These are phyloP conservation scores for Threskiornis aethiopicus DNA, from an alignment of 2,797 vertebrate species.

Conservation along the genomic window DNA sequence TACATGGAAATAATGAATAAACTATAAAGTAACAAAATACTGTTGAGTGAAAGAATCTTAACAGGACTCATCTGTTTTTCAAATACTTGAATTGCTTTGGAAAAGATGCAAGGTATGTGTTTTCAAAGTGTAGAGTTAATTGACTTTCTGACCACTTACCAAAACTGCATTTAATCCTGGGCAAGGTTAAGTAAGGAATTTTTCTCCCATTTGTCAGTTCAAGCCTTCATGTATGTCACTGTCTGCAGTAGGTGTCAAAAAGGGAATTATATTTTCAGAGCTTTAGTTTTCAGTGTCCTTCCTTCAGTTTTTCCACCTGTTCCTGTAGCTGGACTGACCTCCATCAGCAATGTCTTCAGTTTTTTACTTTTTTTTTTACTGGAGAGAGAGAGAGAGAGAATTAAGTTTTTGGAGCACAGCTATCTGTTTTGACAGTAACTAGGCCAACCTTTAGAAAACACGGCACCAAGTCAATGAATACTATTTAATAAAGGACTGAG, in stretches of 20 bases:
- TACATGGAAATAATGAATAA: neutral
- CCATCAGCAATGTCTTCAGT: neutral
- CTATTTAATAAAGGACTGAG: neutral
- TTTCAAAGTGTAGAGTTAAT: neutral
- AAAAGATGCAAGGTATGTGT: neutral
- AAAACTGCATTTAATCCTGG: neutral
- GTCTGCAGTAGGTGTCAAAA: neutral
- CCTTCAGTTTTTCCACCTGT: neutral
- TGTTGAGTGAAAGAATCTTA: neutral
- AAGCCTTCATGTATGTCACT: neutral
- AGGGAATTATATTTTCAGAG: neutral
- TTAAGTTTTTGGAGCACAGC: neutral
- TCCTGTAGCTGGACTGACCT: neutral
- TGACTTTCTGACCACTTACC: neutral
- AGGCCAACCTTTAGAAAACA: neutral
- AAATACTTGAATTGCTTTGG: neutral
- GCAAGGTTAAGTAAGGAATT: neutral
- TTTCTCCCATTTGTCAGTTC: neutral
- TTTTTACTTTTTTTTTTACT: neutral
- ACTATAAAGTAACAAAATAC: neutral
- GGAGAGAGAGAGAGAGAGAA: neutral
- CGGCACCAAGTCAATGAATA: neutral
- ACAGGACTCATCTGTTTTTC: neutral
- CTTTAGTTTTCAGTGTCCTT: neutral
- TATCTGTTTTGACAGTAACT: neutral